Evolutionary conservation across 1,140 invertebrate species (phyloP), one percentile per base, ranked within the genome.

Genomic region (Drosophila santomea): DNA sequence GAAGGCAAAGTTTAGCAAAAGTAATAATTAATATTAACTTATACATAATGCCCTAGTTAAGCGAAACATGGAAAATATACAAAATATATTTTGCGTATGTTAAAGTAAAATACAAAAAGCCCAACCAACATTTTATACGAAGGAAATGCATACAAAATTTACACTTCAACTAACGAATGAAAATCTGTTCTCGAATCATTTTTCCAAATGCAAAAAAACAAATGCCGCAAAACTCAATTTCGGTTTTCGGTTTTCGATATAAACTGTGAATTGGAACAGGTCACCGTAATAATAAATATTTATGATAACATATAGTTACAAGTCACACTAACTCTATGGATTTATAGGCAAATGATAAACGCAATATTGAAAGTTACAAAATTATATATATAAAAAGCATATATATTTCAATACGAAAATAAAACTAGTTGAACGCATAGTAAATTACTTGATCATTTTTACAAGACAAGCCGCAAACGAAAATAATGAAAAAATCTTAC

Each of bases 61-160:
- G 63, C 64, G 72, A 74, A 57, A 61, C 67, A 43, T 66, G 63
- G 60, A 77, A 77, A 73, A 80, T 84, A 84, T 84, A 85, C 76
- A 80, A 85, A 85, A 85, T 85, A 85, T 85, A 85, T 85, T 85
- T 85, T 85, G 81, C 81, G 74, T 85, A 85, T 85, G 81, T 85
- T 80, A 80, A 68, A 78, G 64, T 62, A 54, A 73, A 59, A 64
- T 60, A 60, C 58, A 80, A 73, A 72, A 66, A 82, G 47, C 64
- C 64, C 64, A 67, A 67, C 64, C 56, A 69, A 80, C 62, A 81
- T 83, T 83, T 83, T 83, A 79, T 83, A 85, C 81, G 69, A 81
- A 59, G 41, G 17, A 56, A 73, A 73, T 38, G 50, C 60, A 76
- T 45, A 71, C 47, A 62, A 76, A 77, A 67, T 76, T 71, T 83